Conservation (phyloP, 2,113 vertebrate genomes). For the Anarhynchus alexandrinus region DNA sequence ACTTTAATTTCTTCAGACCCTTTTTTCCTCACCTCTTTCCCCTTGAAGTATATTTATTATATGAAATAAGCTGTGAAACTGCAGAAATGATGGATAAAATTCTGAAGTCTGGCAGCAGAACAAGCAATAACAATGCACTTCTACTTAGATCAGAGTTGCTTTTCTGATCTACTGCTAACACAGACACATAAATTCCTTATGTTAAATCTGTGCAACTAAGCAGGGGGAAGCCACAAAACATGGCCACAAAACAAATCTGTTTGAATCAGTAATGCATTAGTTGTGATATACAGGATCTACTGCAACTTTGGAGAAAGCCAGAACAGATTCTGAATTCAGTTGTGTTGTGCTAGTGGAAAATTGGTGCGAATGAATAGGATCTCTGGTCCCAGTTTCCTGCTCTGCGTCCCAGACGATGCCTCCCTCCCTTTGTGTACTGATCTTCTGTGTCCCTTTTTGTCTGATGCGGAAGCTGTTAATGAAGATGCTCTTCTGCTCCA, state of each 20-base stretch:
- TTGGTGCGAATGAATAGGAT: background rate
- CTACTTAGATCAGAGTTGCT: background rate
- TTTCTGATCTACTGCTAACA: background rate
- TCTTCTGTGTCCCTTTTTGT: conserved; percentile 25
- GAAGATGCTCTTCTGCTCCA: conserved; percentile 16
- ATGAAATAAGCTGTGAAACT: background rate
- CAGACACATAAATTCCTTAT: background rate
- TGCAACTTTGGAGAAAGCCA: background rate
- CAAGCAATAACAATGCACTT: background rate
- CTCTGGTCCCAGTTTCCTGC: background rate
- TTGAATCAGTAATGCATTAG: fast-evolving
- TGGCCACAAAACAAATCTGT: background rate
- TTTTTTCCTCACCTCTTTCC: background rate
- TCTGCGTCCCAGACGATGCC: background rate
- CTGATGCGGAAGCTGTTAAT: conserved; percentile 33
- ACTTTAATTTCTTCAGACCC: background rate
- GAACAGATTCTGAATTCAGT: background rate
- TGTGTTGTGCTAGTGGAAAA: background rate
- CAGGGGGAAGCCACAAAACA: background rate
- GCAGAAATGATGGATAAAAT: background rate
- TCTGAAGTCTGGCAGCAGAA: background rate
- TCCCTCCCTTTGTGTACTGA: background rate
- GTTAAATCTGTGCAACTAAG: background rate
- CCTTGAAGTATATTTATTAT: background rate
- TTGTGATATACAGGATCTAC: background rate